A percentile compares a stretch with the other conserved stretches of the same genome.
Evolutionary conservation across 1,140 invertebrate genomes (phyloP).

Genomic region (Dendroctonus ponderosae): DNA sequence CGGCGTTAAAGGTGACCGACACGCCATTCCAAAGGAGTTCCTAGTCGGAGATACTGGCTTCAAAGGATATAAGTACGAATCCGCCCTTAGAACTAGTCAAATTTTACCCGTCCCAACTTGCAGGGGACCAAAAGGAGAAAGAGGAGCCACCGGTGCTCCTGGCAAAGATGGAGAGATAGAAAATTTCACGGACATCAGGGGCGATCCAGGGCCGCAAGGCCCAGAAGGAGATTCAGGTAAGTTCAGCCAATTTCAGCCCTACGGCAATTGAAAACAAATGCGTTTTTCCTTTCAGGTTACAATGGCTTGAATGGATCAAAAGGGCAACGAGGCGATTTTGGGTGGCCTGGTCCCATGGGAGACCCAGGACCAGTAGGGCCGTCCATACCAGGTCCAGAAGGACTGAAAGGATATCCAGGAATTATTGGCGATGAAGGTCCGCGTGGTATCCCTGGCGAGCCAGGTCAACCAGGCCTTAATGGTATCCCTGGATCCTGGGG

Average conservation of each 20-base stretch:
- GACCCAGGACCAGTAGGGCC: conserved; percentile 56
- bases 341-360: conserved; percentile 65
- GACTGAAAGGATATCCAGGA: conserved; percentile 64
- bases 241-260: conserved; percentile 18
- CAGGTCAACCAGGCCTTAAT: conserved; percentile 56
- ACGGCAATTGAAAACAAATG: too few relatives aligned
- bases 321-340: conserved; percentile 64
- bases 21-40: conserved; percentile 50
- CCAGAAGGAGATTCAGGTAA: conserved; percentile 42
- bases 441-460: conserved; percentile 53
- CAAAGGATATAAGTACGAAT: conserved; percentile 42
- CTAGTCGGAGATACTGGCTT: conserved; percentile 53
- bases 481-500: conserved; percentile 63
- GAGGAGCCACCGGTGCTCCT: conserved; percentile 45
- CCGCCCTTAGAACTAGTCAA: neutral
- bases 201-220: conserved; percentile 44
- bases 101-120: conserved; percentile 16
- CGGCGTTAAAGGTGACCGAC: conserved; percentile 58
- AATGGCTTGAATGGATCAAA: conserved; percentile 57
- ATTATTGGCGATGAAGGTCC: conserved; percentile 62
- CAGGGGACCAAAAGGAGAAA: conserved; percentile 42
- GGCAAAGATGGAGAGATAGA: conserved; percentile 42
- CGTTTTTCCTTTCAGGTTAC: conserved; percentile 35
- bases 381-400: conserved; percentile 61
- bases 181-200: conserved; percentile 30